A percentile compares a stretch with the other conserved stretches of the same genome.
These are phyloP conservation scores for Hesperia comma DNA, from an alignment of 2,888 invertebrate species.

Conservation along the genomic window DNA sequence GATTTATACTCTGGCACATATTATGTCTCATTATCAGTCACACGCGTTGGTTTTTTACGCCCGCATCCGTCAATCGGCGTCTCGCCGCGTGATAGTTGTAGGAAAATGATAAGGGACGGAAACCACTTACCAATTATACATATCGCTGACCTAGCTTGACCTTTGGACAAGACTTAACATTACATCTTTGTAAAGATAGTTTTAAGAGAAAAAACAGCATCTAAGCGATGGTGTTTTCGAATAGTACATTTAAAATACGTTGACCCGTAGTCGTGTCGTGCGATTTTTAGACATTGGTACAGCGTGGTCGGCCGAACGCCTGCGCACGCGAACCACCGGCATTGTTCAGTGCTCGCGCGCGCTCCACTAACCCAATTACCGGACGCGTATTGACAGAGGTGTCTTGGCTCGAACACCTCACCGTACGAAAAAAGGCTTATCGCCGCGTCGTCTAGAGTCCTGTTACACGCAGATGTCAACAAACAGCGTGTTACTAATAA, in stretches of 20 bases:
- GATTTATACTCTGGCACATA: slow-evolving; percentile 46
- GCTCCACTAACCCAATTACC: slow-evolving; percentile 80
- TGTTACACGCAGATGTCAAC: slow-evolving; percentile 40
- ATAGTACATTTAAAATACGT: not conserved
- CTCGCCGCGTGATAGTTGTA: slow-evolving; percentile 30
- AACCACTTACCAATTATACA: slow-evolving; percentile 2
- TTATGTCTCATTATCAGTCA: slow-evolving; percentile 23
- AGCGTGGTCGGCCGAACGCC: slow-evolving; percentile 48
- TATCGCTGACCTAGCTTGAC: slow-evolving; percentile 23
- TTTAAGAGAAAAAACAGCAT: no score
- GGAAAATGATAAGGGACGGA: slow-evolving; percentile 17
- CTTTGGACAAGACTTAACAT: not conserved
- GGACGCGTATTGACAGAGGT: slow-evolving; percentile 77
- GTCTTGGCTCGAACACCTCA: slow-evolving; percentile 72
- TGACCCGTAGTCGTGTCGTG: slow-evolving; percentile 18
- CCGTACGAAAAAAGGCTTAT: slow-evolving; percentile 59
- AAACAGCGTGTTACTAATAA: slow-evolving; percentile 22
- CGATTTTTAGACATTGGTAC: slow-evolving; percentile 40
- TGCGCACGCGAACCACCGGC: slow-evolving; percentile 56
- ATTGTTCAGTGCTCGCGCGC: slow-evolving; percentile 69
- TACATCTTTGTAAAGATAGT: not conserved
- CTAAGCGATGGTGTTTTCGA: not conserved
- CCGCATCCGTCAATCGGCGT: slow-evolving; percentile 49
- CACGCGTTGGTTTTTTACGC: slow-evolving; percentile 41
- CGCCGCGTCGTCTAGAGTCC: slow-evolving; percentile 47